Percentiles rank a stretch among this genome's conserved stretches.
Conservation (phyloP, 2,113 vertebrate genomes). For the Dicerorhinus sumatrensis region DNA sequence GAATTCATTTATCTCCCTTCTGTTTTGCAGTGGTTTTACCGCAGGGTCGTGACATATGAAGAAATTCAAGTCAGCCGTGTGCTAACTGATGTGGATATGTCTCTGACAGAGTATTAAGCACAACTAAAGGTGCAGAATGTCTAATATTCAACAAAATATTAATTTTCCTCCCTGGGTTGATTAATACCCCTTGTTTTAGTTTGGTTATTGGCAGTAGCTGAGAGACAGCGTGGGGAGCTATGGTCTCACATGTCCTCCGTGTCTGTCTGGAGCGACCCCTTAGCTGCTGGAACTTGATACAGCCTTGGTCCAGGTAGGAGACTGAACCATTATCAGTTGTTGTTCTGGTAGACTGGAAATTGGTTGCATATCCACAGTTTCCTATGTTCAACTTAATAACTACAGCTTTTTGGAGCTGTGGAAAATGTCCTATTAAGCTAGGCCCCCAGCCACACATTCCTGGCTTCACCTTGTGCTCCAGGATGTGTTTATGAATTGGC, state of each 20-base stretch:
- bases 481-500: neutral
- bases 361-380: neutral
- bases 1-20: neutral
- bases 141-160: neutral
- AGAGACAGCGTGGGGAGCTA: neutral
- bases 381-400: neutral
- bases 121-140: neutral
- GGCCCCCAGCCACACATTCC: no score
- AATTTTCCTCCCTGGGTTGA: neutral
- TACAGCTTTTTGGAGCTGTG: neutral
- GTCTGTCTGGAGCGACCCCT: no score
- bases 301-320: neutral
- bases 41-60: neutral
- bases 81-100: neutral
- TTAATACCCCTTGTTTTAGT: neutral
- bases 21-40: neutral
- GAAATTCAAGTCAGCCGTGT: no score
- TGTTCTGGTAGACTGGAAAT: neutral
- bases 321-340: neutral
- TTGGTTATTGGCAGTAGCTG: neutral
- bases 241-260: neutral
- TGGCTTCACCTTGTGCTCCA: neutral
- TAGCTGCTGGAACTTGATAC: no score
- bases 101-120: no score
- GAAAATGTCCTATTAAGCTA: neutral